Conservation (phyloP, 35 echinoderm and acorn worm species). For the Heliocidaris tuberculata region DNA sequence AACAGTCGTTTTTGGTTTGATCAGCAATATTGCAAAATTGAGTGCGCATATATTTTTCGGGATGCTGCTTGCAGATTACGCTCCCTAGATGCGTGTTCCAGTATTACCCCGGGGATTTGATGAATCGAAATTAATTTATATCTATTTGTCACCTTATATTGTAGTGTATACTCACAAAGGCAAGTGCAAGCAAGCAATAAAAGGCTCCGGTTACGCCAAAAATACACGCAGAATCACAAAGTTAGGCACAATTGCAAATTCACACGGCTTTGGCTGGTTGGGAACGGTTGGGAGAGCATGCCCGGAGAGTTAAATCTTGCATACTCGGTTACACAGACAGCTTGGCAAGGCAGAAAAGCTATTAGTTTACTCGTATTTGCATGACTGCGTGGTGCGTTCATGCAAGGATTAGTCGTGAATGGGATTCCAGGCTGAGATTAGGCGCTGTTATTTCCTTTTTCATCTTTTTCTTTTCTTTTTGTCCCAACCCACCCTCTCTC, state of each 20-base stretch:
- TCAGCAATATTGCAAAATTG: neutral
- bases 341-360: neutral
- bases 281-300: neutral
- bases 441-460: neutral
- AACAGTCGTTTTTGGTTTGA: neutral
- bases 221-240: neutral
- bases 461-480: neutral
- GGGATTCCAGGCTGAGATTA: neutral
- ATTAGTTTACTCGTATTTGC: constrained; percentile 14
- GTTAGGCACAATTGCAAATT: neutral
- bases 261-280: neutral
- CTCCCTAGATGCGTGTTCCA: neutral
- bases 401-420: constrained; percentile 2
- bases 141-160: neutral
- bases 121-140: neutral
- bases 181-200: neutral
- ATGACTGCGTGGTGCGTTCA: neutral
- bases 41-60: neutral
- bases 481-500: neutral
- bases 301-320: neutral
- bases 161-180: neutral
- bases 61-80: neutral
- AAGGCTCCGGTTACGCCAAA: neutral
- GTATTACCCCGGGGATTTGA: neutral
- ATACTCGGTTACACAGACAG: neutral